These are phyloP conservation scores for Spheniscus humboldti DNA, from an alignment of 2,797 vertebrate species.

Conservation along the genomic window DNA sequence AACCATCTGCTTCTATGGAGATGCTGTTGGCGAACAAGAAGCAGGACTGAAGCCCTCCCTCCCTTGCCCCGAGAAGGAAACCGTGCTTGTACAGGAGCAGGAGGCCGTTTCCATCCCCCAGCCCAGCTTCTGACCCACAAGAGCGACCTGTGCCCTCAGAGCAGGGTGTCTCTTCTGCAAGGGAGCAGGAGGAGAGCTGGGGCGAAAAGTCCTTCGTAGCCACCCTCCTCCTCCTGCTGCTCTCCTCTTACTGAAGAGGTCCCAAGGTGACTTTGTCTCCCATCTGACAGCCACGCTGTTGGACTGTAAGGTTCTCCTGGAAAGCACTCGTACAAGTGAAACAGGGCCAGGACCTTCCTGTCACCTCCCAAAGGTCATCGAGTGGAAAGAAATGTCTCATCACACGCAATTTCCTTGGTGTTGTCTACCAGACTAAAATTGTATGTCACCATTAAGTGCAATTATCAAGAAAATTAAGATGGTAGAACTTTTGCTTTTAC, in stretches of 20 bases:
- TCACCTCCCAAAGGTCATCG: neutral
- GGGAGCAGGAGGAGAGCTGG: neutral
- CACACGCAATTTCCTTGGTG: neutral
- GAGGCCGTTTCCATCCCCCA: neutral
- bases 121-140: neutral
- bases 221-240: neutral
- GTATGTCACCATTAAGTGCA: neutral
- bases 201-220: fast-evolving
- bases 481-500: neutral
- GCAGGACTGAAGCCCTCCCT: neutral
- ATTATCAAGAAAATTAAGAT: neutral
- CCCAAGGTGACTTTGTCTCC: fast-evolving
- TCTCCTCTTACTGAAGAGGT: neutral
- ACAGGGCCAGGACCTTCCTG: neutral
- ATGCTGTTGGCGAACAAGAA: neutral
- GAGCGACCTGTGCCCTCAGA: neutral
- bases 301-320: neutral
- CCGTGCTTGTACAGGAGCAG: fast-evolving
- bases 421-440: neutral
- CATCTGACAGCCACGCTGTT: fast-evolving
- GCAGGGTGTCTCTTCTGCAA: neutral
- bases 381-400: neutral
- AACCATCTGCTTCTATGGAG: neutral
- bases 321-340: neutral
- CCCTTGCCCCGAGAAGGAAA: fast-evolving